Base-by-base conservation (phyloP, 2,797 vertebrate genomes). In the Eulemur mongoz region DNA sequence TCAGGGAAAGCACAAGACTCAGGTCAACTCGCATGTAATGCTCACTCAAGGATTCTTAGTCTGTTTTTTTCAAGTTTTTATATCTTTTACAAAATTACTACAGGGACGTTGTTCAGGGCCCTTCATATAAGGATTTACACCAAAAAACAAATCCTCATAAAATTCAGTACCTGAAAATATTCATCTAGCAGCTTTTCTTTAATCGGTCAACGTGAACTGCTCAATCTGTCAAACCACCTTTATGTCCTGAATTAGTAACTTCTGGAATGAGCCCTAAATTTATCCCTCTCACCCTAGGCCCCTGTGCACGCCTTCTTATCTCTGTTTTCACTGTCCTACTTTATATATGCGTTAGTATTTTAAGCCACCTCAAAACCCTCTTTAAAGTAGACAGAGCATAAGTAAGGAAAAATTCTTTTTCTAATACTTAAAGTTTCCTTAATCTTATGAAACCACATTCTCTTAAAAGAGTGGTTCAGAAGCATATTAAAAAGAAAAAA, bases 361-460 rank as follows among this genome's bases (percentile, higher is more conserved):
- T 89, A 91, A 96, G 45, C 57, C 69, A 87, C 57, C 27, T 88
- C 38, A 73, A 86, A 81, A 32, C 4, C 10, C 65, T 94, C 95
- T 89, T 89, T 38, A 52, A 91, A 89, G 73, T 59, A 79, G 92
- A 84, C 40, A n/a, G 30, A 40, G 12, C 48, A 17, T 40, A 25
- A 63, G 70, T 67, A 92, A 84, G 76, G 13, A 32, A 32, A 32
- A 35, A 20, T 43, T 82, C 7, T 82, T 79, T 86, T 61, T 63
- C 59, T 88, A 50, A 67, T 85, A 86, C 81, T 96, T 38, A 96
- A 73, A 79, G 32, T 72, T 79, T 86, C 50, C 57, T 91, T 96
- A 94, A 94, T 95, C 95, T 89, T 92, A 78, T 1, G n/a, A 95
- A 97, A 85, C 69, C 86, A 92, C 65, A 52, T 90, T 93, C 72